phyloP scores from a whole-genome alignment of 2,888 invertebrate species.

The Lasius platythorax region DNA sequence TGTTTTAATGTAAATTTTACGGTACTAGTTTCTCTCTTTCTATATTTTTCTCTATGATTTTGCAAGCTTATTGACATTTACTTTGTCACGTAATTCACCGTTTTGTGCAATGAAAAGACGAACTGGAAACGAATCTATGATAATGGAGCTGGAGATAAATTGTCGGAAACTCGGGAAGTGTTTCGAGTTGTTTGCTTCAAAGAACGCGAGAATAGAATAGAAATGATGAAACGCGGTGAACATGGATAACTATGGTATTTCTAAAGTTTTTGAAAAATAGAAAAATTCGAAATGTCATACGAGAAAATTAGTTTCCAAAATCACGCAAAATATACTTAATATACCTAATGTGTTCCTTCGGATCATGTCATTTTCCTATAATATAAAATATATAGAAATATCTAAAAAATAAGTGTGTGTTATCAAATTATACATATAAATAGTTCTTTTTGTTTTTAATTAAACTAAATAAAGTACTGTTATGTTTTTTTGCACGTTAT shows the following conservation, averaged over 20 bases:
- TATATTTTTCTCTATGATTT: slow-evolving; percentile 8
- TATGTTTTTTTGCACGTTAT: background rate
- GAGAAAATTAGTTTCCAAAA: background rate
- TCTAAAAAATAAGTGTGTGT: background rate
- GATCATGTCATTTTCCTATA: background rate
- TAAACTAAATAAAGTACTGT: background rate
- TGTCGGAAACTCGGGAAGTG: background rate
- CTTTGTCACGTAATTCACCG: slow-evolving; percentile 9
- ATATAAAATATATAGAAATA: slow-evolving; percentile 4
- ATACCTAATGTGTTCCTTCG: background rate
- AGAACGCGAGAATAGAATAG: background rate
- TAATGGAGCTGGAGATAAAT: slow-evolving; percentile 26
- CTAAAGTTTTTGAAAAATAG: background rate
- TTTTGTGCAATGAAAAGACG: slow-evolving; percentile 8
- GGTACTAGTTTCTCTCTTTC: background rate
- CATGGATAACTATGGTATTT: background rate
- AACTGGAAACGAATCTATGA: slow-evolving; percentile 5
- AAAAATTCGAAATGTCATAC: background rate
- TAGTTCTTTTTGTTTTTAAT: background rate
- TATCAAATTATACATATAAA: background rate
- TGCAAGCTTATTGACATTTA: background rate
- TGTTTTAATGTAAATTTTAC: background rate
- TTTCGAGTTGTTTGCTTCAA: slow-evolving; percentile 11
- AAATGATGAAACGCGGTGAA: background rate
- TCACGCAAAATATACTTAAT: background rate